Percentiles rank a stretch among this genome's conserved stretches.
phyloP scores from a whole-genome alignment of 2,797 vertebrate genomes.

The Oreortyx pictus region DNA sequence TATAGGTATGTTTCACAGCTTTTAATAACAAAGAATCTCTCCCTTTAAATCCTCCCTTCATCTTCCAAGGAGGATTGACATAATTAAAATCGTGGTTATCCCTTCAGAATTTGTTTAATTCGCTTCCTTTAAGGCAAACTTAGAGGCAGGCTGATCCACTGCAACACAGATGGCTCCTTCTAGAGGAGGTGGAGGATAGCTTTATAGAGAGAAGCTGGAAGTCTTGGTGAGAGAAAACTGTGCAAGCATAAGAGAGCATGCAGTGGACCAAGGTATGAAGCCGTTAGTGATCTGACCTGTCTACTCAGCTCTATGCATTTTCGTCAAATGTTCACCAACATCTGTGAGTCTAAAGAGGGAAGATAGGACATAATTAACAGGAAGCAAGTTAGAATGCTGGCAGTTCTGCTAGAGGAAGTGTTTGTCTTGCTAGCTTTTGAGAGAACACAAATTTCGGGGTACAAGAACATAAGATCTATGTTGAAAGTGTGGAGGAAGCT shows the following conservation, averaged over 20 bases:
- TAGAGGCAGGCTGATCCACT: neutral
- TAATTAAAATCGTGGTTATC: neutral
- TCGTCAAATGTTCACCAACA: neutral
- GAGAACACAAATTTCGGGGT: neutral
- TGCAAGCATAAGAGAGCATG: neutral
- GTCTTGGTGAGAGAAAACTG: neutral
- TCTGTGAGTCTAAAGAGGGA: neutral
- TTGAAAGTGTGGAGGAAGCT: neutral
- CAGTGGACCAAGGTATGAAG: neutral
- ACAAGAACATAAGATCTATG: neutral
- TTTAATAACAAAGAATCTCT: neutral
- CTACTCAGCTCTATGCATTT: accelerated
- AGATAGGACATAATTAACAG: neutral
- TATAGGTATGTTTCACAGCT: neutral
- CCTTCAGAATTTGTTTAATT: neutral
- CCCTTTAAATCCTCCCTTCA: neutral
- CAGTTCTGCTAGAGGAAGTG: neutral
- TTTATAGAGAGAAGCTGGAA: neutral
- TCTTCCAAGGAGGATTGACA: neutral
- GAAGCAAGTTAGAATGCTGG: neutral
- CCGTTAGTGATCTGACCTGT: neutral
- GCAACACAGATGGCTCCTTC: neutral
- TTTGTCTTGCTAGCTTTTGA: neutral
- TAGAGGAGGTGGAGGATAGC: neutral
- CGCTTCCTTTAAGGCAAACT: neutral